Evolutionary conservation across 2,113 vertebrate species (phyloP).

Genomic region (Pelobates fuscus): DNA sequence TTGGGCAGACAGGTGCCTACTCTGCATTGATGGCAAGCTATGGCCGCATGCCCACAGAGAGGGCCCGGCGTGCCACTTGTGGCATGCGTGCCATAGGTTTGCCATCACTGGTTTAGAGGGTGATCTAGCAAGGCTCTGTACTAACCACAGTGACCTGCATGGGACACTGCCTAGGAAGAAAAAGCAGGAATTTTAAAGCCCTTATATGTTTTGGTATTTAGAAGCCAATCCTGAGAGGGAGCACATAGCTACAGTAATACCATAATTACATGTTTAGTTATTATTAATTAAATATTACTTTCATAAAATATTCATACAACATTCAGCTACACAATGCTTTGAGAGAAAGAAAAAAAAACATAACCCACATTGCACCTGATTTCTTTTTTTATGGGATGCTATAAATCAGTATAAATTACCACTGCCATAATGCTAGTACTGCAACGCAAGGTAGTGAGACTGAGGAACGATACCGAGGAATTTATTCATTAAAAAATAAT

Average conservation of each 20-base stretch:
- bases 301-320: constrained; percentile 33
- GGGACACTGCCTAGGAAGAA: background rate
- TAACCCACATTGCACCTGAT: constrained; percentile 8
- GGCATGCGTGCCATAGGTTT: too few species aligned
- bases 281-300: constrained; percentile 40
- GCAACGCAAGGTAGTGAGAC: too few species aligned
- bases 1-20: too few species aligned
- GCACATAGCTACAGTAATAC: constrained; percentile 17
- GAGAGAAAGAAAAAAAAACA: constrained; percentile 1
- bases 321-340: constrained; percentile 10
- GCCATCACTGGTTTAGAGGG: too few species aligned
- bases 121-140: background rate
- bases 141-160: constrained; percentile 23
- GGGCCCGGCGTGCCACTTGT: too few species aligned
- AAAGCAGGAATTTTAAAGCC: background rate
- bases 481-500: too few species aligned
- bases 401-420: background rate
- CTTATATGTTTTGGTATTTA: constrained; percentile 8
- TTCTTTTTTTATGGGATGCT: constrained; percentile 6
- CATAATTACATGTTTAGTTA: constrained; percentile 37
- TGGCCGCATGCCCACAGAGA: too few species aligned
- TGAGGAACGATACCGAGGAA: too few species aligned
- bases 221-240: constrained; percentile 11
- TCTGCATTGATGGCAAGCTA: too few species aligned
- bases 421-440: too few species aligned